phyloP scores from a whole-genome alignment of 2,888 invertebrate species.

The Ecliptopera silaceata region DNA sequence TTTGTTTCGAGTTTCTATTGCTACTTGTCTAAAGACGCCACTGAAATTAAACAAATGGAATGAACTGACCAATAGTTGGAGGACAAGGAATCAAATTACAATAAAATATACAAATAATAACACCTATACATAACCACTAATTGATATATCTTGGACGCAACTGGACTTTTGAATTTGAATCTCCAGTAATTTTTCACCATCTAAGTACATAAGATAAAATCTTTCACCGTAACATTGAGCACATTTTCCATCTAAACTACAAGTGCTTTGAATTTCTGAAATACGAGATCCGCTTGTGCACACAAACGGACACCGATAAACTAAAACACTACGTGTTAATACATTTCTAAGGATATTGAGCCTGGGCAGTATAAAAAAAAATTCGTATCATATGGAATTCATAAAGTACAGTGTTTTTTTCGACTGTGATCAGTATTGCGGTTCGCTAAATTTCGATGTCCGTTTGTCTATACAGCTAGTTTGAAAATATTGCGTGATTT shows the following conservation, averaged over 20 bases:
- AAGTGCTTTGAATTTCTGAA: slow-evolving; percentile 34
- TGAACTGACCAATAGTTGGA: slow-evolving; percentile 56
- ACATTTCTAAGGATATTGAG: neutral
- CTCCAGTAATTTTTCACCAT: slow-evolving; percentile 33
- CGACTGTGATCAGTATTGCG: neutral
- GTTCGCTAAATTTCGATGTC: slow-evolving; percentile 6
- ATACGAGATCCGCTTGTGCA: slow-evolving; percentile 19
- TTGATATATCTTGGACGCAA: slow-evolving; percentile 30
- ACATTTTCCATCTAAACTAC: slow-evolving; percentile 40
- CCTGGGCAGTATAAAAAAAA: neutral
- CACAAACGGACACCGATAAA: slow-evolving; percentile 6
- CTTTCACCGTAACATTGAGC: slow-evolving; percentile 48
- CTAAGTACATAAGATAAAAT: slow-evolving; percentile 43
- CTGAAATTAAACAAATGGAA: slow-evolving; percentile 55
- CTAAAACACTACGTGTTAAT: neutral
- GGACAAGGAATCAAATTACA: slow-evolving; percentile 41
- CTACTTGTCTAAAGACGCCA: slow-evolving; percentile 8
- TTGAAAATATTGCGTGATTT: slow-evolving; percentile 17
- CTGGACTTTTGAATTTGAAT: slow-evolving; percentile 23
- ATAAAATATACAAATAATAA: slow-evolving; percentile 50
- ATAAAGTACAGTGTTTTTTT: too few relatives aligned
- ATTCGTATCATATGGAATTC: too few relatives aligned
- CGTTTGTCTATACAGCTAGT: slow-evolving; percentile 12
- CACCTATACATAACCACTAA: slow-evolving; percentile 41
- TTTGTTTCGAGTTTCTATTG: neutral